Percentiles rank a stretch among this genome's conserved stretches.
phyloP scores from a whole-genome alignment of 2,888 invertebrate species.

The Sesia apiformis region DNA sequence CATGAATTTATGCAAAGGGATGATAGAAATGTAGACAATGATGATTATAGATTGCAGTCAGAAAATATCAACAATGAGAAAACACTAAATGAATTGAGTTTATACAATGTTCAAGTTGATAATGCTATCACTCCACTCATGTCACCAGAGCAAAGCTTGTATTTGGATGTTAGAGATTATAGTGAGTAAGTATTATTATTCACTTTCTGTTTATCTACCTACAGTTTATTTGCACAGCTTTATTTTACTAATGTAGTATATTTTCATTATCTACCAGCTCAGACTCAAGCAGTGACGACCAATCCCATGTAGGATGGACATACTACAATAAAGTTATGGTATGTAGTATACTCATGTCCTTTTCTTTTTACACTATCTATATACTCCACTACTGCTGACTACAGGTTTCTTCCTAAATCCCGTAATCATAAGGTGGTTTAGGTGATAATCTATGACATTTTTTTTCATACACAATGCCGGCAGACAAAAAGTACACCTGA shows the following conservation, averaged over 20 bases:
- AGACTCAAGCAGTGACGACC: constrained; percentile 69
- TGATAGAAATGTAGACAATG: background rate
- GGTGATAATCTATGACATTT: too few relatives aligned
- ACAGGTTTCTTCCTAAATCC: too few relatives aligned
- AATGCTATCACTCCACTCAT: constrained; percentile 60
- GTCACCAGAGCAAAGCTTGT: constrained; percentile 62
- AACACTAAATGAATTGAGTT: constrained; percentile 58
- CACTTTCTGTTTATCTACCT: background rate
- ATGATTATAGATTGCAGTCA: constrained; percentile 1
- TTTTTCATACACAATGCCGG: too few relatives aligned
- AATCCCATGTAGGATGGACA: constrained; percentile 79
- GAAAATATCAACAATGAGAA: constrained; percentile 41
- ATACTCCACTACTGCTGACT: too few relatives aligned
- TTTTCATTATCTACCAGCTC: constrained; percentile 40
- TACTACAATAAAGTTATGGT: constrained; percentile 83
- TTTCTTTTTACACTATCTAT: too few relatives aligned
- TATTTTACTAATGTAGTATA: background rate
- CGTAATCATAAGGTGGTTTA: too few relatives aligned
- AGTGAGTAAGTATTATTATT: constrained; percentile 49
- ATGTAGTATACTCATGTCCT: constrained; percentile 3
- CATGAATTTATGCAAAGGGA: background rate
- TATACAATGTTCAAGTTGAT: constrained; percentile 61
- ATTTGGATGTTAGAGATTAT: constrained; percentile 62
- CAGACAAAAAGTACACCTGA: too few relatives aligned
- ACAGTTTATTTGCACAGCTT: background rate